A percentile compares a stretch with the other conserved stretches of the same genome.
phyloP scores from a whole-genome alignment of 2,113 vertebrate species.

The Lasiurus borealis region DNA sequence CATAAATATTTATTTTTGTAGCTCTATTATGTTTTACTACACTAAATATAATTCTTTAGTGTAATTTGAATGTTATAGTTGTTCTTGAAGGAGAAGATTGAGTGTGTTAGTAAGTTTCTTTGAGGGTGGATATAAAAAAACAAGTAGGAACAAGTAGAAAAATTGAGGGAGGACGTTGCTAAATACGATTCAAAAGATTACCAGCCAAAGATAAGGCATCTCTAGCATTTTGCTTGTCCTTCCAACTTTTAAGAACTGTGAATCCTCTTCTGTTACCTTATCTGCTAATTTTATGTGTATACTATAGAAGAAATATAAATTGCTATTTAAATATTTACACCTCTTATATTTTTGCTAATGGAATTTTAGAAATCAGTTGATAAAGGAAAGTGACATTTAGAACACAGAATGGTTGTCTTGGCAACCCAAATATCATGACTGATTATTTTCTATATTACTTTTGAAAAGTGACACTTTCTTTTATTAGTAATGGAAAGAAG shows the following conservation, averaged over 20 bases:
- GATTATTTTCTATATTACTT: not conserved
- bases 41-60: not conserved
- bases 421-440: not conserved
- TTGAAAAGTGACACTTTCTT: not conserved
- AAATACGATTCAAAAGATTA: not conserved
- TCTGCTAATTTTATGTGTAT: not conserved
- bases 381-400: conserved; percentile 43
- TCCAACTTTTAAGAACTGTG: not conserved
- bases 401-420: not conserved
- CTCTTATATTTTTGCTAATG: not conserved
- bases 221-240: not conserved
- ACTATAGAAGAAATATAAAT: not conserved
- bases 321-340: not conserved
- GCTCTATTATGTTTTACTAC: not conserved
- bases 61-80: not conserved
- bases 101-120: not conserved
- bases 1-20: not conserved
- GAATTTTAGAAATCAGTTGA: not conserved
- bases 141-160: not conserved
- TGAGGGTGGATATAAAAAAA: not conserved
- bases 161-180: not conserved
- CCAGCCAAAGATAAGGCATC: not conserved
- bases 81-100: not conserved
- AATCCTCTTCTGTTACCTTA: not conserved
- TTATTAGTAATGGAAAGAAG: not conserved